Conservation (phyloP, 2,797 vertebrate genomes). For the Chaunax sp. region DNA sequence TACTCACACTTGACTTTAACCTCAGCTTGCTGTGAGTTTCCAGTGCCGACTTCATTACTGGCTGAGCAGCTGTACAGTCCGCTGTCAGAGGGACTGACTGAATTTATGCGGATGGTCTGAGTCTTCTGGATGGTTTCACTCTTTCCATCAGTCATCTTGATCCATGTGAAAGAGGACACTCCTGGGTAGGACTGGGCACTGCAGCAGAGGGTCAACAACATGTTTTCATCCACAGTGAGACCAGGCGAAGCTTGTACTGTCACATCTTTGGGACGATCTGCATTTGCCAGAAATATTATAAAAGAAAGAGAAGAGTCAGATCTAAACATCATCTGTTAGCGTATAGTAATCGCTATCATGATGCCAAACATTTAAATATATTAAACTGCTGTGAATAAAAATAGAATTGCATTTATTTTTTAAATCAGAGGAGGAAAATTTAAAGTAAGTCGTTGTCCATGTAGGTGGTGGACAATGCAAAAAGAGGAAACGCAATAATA, state of each 20-base stretch:
- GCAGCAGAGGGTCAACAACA: constrained; percentile 56
- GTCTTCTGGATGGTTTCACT: rapidly evolving
- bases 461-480: too few species aligned
- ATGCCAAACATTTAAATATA: background rate
- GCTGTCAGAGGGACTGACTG: constrained; percentile 46
- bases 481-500: too few species aligned
- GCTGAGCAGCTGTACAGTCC: constrained; percentile 67
- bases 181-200: constrained; percentile 27
- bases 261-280: constrained; percentile 74
- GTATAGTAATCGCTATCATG: too few species aligned
- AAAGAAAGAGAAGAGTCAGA: background rate
- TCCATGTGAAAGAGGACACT: constrained; percentile 53
- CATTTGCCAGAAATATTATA: background rate
- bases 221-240: constrained; percentile 45
- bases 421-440: too few species aligned
- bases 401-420: too few species aligned
- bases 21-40: constrained; percentile 18
- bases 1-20: constrained; percentile 75
- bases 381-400: too few species aligned
- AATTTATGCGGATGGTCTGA: rapidly evolving
- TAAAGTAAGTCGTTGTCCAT: too few species aligned
- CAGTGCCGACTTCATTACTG: constrained; percentile 54
- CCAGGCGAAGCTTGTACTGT: rapidly evolving
- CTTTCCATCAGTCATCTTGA: constrained; percentile 17
- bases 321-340: background rate